phyloP scores from a whole-genome alignment of 2,888 invertebrate species.

The Glyphotaelius pellucidus region DNA sequence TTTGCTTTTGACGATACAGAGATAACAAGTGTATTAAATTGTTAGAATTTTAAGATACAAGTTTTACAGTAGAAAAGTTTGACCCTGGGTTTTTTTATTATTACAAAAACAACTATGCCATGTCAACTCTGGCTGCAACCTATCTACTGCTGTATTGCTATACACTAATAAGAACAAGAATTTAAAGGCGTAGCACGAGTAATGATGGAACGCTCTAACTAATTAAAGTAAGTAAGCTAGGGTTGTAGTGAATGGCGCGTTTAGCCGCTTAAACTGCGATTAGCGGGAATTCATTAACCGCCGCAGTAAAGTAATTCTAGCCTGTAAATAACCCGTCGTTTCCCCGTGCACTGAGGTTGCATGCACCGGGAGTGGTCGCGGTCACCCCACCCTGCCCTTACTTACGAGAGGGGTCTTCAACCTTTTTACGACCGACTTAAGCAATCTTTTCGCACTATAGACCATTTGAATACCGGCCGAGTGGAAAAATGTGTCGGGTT shows the following conservation, averaged over 20 bases:
- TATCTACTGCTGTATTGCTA: neutral
- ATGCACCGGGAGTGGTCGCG: neutral
- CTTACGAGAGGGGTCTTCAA: neutral
- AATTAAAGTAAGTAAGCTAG: neutral
- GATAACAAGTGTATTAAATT: too few relatives aligned
- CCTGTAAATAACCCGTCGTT: neutral
- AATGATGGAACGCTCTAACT: neutral
- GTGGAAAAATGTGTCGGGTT: too few relatives aligned
- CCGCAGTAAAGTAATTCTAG: neutral
- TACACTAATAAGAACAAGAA: neutral
- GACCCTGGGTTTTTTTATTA: too few relatives aligned
- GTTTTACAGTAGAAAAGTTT: too few relatives aligned
- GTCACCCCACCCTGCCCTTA: neutral
- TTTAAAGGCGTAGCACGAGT: neutral
- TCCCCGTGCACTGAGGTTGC: neutral
- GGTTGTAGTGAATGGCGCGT: neutral
- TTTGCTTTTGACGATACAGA: too few relatives aligned
- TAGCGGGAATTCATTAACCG: neutral
- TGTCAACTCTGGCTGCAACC: too few relatives aligned
- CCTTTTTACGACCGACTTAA: neutral
- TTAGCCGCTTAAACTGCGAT: neutral
- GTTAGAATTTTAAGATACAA: too few relatives aligned
- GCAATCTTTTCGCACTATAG: too few relatives aligned
- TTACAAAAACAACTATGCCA: too few relatives aligned
- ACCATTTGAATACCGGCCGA: too few relatives aligned